Evolutionary conservation across 2,797 vertebrate genomes (phyloP).

Genomic region (Acridotheres tristis): DNA sequence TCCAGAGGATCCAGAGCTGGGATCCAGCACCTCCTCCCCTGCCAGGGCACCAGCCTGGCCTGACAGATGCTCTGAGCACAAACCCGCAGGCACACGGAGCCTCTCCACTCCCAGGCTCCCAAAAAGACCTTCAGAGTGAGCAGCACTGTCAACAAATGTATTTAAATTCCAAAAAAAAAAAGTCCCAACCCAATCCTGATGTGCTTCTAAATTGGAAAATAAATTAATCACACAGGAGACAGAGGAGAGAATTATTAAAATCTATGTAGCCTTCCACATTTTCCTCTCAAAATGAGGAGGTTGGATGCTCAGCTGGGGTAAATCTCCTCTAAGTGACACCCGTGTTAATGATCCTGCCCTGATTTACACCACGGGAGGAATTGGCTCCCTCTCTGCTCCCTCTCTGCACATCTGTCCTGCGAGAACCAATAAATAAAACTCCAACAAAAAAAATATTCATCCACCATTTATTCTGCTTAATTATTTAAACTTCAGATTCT

Average conservation of each 20-base stretch:
- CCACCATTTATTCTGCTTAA: slow-evolving; percentile 37
- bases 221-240: background rate
- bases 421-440: slow-evolving; percentile 47
- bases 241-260: slow-evolving; percentile 8
- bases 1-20: accelerated
- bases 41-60: background rate
- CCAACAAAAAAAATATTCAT: background rate
- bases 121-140: background rate
- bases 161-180: background rate
- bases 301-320: slow-evolving; percentile 2
- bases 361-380: slow-evolving; percentile 30
- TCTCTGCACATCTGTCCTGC: background rate
- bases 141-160: background rate
- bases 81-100: background rate
- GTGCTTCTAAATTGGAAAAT: slow-evolving; percentile 11
- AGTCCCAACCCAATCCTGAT: background rate
- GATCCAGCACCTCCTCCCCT: background rate
- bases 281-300: background rate
- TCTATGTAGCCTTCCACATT: background rate
- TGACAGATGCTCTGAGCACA: background rate
- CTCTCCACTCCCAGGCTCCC: background rate
- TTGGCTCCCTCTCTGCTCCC: background rate
- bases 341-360: background rate
- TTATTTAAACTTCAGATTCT: slow-evolving; percentile 53
- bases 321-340: slow-evolving; percentile 11